Percentiles rank a stretch among this genome's conserved stretches.
phyloP scores from a whole-genome alignment of 2,888 invertebrate genomes.

The Aphodius granarius region DNA sequence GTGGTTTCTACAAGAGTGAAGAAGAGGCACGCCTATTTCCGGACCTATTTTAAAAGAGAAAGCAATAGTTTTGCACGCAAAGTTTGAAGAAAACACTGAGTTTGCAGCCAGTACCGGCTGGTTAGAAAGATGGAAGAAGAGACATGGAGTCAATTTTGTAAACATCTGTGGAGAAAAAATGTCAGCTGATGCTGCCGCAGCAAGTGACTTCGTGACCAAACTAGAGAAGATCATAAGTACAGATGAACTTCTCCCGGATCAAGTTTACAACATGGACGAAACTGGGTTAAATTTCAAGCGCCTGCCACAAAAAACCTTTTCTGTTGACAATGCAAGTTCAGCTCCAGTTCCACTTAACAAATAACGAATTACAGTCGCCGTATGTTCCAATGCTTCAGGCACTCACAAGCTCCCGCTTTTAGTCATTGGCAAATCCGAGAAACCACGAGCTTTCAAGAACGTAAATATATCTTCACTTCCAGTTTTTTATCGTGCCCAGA shows the following conservation, averaged over 20 bases:
- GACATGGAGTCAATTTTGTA: conserved; percentile 1
- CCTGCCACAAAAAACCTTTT: background rate
- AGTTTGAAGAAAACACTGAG: background rate
- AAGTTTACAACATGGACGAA: no score
- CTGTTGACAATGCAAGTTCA: background rate
- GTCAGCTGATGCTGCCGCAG: background rate
- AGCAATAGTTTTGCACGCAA: background rate
- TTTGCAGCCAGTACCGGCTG: background rate
- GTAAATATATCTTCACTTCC: conserved; percentile 9
- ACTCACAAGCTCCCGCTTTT: background rate
- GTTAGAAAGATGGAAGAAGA: background rate
- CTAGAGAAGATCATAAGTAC: background rate
- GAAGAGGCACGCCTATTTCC: background rate
- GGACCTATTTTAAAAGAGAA: background rate
- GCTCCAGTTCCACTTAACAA: background rate
- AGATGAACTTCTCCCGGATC: background rate
- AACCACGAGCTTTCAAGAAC: no score
- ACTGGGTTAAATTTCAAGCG: background rate
- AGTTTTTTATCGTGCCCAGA: conserved; percentile 27
- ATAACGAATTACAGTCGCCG: background rate
- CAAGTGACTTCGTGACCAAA: background rate
- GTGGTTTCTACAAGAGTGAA: background rate
- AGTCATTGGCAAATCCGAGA: no score
- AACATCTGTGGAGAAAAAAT: conserved; percentile 6
- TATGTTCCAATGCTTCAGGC: background rate